These are phyloP conservation scores for Scomber japonicus DNA, from an alignment of 2,113 vertebrate genomes.

Conservation along the genomic window DNA sequence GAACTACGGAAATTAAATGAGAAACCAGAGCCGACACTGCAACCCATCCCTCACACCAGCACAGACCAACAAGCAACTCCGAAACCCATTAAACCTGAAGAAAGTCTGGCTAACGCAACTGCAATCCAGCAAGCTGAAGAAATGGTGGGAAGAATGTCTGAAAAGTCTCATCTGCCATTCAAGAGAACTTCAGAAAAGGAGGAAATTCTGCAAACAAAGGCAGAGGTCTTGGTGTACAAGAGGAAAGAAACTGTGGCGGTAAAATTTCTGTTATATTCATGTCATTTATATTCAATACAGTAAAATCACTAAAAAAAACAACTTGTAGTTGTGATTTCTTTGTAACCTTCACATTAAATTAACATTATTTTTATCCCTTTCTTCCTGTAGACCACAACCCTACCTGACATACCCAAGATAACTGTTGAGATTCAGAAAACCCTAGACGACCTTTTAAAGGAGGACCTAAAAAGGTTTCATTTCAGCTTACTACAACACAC, in stretches of 20 bases:
- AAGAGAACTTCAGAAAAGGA: accelerated
- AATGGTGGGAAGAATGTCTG: not conserved
- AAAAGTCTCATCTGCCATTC: not conserved
- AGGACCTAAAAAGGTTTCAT: slow-evolving; percentile 1
- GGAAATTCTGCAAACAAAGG: not conserved
- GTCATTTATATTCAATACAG: not conserved
- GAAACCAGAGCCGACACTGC: slow-evolving; percentile 8
- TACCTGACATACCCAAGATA: accelerated
- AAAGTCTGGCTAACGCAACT: not conserved
- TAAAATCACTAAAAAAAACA: too few relatives aligned
- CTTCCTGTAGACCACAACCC: not conserved
- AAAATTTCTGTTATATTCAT: slow-evolving; percentile 1
- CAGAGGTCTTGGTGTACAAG: not conserved
- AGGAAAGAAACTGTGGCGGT: not conserved
- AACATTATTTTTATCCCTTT: not conserved
- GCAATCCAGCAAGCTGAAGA: accelerated
- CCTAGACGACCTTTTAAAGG: not conserved
- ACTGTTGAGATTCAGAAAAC: not conserved
- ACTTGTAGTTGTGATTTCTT: not conserved
- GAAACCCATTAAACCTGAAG: not conserved
- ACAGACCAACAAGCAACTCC: not conserved
- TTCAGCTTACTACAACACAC: not conserved
- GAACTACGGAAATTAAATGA: slow-evolving; percentile 53
- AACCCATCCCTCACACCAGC: not conserved
- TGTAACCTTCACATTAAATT: not conserved